Base-by-base conservation (phyloP, 2,888 invertebrate genomes). In the Chaetogeoica ovagalla region DNA sequence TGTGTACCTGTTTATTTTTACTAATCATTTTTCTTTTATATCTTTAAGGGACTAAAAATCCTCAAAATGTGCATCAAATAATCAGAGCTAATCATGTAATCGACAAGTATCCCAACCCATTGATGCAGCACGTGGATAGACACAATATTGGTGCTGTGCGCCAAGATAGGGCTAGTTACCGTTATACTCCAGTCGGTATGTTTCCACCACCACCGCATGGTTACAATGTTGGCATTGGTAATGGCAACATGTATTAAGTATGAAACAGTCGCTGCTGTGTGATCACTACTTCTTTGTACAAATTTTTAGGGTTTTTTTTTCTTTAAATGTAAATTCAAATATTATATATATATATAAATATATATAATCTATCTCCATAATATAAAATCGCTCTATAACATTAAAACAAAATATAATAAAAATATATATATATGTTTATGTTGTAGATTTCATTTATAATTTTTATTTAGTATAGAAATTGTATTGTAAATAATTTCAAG, bases 141-240 rank as follows among this genome's bases (percentile, higher is more conserved):
- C 79, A 71, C 21, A 79, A 71, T 76, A 75, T 74, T 60, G 83
- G 83, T 52, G 83, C 82, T 62, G 76, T 81, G 21, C 81, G 81
- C 74, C 83, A 83, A 81, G 83, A 83, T 81, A 83, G 82, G 68
- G 81, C 83, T 63, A 82, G 81, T 81, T 83, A 83, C 59, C 76
- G 82, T 65, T 82, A 82, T 70, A 82, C 82, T 63, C 82, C 82
- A 37, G 83, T 83, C 11, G 81, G 82, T 17, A 66, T 82, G 43
- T 81, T 82, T 37, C 68, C 75, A 57, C 37, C 39, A 43, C 30
- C 63, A 13, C 23, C 43, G 9, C 73, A 75, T n/a, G 81, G 82
- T 30, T 83, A 83, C 60, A 83, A 83, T 72, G 70, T 82, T 52
- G 82, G 83, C 30, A 82, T 82, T 59, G 83, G 83, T 23, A 82